Base-by-base conservation (phyloP, 2,113 vertebrate genomes). In the Emydura subglobosa region DNA sequence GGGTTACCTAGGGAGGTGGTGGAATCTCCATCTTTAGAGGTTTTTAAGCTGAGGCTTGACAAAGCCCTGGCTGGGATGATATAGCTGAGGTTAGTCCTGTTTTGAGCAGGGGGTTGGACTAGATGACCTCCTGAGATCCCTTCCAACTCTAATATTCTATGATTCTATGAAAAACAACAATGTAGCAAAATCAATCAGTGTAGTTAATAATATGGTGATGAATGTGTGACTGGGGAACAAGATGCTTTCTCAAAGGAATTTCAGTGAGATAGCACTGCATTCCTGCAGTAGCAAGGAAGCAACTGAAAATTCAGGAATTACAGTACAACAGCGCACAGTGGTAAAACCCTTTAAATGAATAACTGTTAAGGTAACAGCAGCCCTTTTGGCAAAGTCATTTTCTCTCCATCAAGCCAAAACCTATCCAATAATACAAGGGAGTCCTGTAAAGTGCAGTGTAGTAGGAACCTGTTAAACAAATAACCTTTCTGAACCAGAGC, bases 281-380 rank as follows among this genome's bases (percentile, higher is more conserved):
- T 76, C 29, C 9, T 4, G 22, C 11, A 27, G n/a, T 8, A 10
- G 83, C 82, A 72, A 31, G 55, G 83, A 47, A 76, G 42, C 13
- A 78, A 65, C 2, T 0, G 79, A 82, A 93, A 91, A 91, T 86
- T 27, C 80, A 57, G 91, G 78, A 21, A 34, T 87, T 90, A 29
- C 91, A 93, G 88, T 61, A 85, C 84, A 79, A 47, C 76, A 49
- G 44, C 31, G 14, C 47, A 87, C 85, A 83, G 16, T 68, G 57
- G 85, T 90, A 44, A 50, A 92, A 72, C 76, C 92, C n/a, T 83
- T 81, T 34, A 5, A 91, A 74, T 3, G 61, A 87, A 86, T 82
- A 94, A n/a, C 44, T 49, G 5, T 27, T 68, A 55, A 91, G 93
- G 94, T 78, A 93, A 91, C 53, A 94, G 59, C 29, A 94, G 84